phyloP scores from a whole-genome alignment of 2,797 vertebrate species.

The Vultur gryphus region DNA sequence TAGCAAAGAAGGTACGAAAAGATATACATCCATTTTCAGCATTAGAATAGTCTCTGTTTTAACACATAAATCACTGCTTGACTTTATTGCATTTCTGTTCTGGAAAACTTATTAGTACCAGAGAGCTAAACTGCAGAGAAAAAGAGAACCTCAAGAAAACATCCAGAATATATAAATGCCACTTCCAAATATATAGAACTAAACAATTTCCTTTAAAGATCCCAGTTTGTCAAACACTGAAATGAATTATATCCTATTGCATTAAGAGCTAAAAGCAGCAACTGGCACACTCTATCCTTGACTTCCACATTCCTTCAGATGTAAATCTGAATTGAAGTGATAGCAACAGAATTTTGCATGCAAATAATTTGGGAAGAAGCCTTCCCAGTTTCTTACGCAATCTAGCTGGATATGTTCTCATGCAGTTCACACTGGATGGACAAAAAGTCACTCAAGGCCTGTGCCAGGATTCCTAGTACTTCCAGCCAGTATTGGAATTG shows the following conservation, averaged over 20 bases:
- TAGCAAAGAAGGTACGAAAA: neutral
- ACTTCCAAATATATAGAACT: conserved; percentile 27
- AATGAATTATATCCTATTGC: conserved; percentile 13
- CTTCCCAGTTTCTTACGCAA: neutral
- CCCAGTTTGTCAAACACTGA: conserved; percentile 12
- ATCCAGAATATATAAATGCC: conserved; percentile 30
- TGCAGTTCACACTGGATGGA: neutral
- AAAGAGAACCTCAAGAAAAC: conserved; percentile 6
- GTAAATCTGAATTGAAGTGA: neutral
- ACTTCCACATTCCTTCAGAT: neutral
- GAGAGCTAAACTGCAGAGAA: neutral
- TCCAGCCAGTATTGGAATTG: neutral
- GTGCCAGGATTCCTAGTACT: neutral
- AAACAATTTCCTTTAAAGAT: conserved; percentile 41
- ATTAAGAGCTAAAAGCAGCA: conserved; percentile 16
- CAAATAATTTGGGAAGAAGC: neutral
- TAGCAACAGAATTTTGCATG: neutral
- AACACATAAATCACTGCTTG: neutral
- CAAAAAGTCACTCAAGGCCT: neutral
- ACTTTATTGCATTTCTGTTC: neutral
- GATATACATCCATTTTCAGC: neutral
- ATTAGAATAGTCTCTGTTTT: neutral
- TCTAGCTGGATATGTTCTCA: neutral
- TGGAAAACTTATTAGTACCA: conserved; percentile 33
- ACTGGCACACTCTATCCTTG: neutral